Conservation (phyloP, 2,888 invertebrate species). For the Nemurella pictetii region DNA sequence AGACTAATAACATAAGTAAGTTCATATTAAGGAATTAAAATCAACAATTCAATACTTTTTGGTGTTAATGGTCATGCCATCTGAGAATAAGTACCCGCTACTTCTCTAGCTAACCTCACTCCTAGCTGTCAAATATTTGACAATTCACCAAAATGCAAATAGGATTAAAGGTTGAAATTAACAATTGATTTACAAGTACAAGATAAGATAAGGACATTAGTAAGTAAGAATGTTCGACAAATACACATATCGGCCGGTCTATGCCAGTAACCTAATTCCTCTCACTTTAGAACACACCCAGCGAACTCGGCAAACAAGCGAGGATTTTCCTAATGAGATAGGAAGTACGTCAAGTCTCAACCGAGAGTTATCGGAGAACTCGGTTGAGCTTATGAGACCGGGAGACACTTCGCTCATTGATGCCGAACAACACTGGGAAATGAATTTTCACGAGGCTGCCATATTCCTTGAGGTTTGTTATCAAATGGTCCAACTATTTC, state of each 20-base stretch:
- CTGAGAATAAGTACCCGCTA: no score
- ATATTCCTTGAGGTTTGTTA: conserved; percentile 75
- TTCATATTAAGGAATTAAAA: conserved; percentile 39
- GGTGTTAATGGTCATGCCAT: background rate
- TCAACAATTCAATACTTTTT: background rate
- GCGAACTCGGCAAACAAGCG: conserved; percentile 29
- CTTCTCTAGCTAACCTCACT: conserved; percentile 15
- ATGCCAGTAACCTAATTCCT: background rate
- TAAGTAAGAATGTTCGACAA: background rate
- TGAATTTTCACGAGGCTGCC: conserved; percentile 88
- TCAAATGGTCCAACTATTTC: no score
- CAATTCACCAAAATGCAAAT: background rate
- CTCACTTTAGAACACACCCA: conserved; percentile 2
- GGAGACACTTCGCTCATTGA: conserved; percentile 44
- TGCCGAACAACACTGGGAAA: conserved; percentile 70
- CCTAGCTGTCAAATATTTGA: conserved; percentile 19
- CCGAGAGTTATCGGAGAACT: conserved; percentile 45
- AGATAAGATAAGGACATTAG: background rate
- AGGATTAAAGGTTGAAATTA: background rate
- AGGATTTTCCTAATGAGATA: conserved; percentile 44
- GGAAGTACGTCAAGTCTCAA: conserved; percentile 43
- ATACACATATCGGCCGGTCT: background rate
- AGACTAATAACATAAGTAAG: conserved; percentile 66
- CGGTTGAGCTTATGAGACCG: conserved; percentile 36
- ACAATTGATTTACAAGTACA: background rate